Base-by-base conservation (phyloP, 2,113 vertebrate species). In the Ondatra zibethicus region DNA sequence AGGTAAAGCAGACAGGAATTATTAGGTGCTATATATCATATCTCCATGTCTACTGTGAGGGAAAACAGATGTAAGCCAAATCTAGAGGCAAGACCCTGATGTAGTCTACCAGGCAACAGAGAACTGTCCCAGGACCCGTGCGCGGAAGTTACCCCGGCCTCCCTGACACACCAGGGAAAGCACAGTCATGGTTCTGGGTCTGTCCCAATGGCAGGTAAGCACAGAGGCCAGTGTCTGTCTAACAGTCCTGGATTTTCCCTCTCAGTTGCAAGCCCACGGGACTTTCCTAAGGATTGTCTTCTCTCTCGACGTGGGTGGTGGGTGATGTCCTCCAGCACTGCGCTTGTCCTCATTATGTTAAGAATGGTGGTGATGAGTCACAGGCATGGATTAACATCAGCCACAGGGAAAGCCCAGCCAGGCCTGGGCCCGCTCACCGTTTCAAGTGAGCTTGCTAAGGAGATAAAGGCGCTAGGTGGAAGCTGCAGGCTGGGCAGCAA, bases 341-440 rank as follows among this genome's bases (percentile, higher is more conserved):
- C 33, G 90, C 19, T 12, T 36, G 5, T 36, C 78, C 13, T n/a
- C 1, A 0, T 36, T 50, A 13, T 29, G 72, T 47, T 55, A 84
- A 75, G 39, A 75, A 14, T 75, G 42, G 42, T 21, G 9, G 10
- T 73, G 66, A 25, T 70, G 50, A 36, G n/a, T 55, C 1, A 0
- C 9, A 21, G 50, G 4, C 2, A 0, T 36, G 77, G 33, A 80
- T 52, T 19, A 47, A 14, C 75, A 47, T 47, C 42, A 77, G 29
- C 17, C 77, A 55, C 31, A n/a, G 50, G 50, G 50, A 55, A 80
- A 55, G 50, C 42, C 36, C 77, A 61, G 58, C 33, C 42, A 31
- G 39, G 16, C 5, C 23, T 8, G 4, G 47, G 7, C 13, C 1
- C 12, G 0, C 31, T 23, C 0, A 29, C 7, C 1, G 39, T 65